Evolutionary conservation across 2,888 invertebrate species (phyloP), one percentile per base, ranked within the genome.

Genomic region (Apodemia hepburni): DNA sequence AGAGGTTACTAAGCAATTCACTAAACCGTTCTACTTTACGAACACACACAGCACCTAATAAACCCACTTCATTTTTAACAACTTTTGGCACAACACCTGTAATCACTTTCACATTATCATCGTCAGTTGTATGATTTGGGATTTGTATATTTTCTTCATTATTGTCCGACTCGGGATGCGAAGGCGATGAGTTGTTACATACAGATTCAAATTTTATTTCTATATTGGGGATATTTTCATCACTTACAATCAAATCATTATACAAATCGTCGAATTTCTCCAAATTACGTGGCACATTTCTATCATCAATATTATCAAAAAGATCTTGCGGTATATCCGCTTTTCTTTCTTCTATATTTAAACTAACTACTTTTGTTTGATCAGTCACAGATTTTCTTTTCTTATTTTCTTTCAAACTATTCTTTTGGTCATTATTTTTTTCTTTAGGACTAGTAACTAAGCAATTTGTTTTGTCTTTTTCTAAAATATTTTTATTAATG

Each of bases 21-120:
- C 91, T 91, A 73, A 91, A 91, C 71, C 82, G 84, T 80, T 89
- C 89, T 76, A 91, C 91, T 89, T 86, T 89, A 65, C 86, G 82
- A 70, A 91, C 89, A 87, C 91, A 91, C 78, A 87, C 89, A 63
- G 84, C 90, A 69, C 87, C 88, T 69, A 90, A 76, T 71, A 88
- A 79, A 18, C 85, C 84, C 66, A 81, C 77, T 68, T 83, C 85
- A 64, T 77, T 73, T 68, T 73, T 78, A 70, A 81, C 79, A 75
- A 83, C 75, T 72, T 76, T 84, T 78, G 86, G 85, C 87, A 87
- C 87, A 84, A 85, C 86, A 80, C 80, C 82, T 78, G 80, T 77
- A 73, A 82, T 80, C 78, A 81, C 69, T 67, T 76, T 78, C 72
- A 80, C 77, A 71, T 73, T 74, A 65, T 79, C 73, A 69, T 71